Base-by-base conservation (phyloP, 2,888 invertebrate species). In the Pachycephus smyrnensis region DNA sequence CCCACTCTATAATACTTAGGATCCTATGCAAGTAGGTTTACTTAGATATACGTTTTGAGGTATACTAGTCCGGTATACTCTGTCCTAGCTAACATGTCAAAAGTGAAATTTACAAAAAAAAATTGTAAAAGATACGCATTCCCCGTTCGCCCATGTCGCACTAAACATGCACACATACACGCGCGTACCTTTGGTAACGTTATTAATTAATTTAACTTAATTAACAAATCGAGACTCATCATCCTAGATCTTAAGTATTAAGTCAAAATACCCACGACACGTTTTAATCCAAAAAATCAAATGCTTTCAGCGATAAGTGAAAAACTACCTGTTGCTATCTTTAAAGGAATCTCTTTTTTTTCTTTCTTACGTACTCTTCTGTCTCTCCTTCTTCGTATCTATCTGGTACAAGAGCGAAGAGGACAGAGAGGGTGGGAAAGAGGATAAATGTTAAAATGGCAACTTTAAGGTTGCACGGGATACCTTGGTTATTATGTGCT, bases 1-100 rank as follows among this genome's bases (percentile, higher is more conserved):
- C 68, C 76, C 77, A 71, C 84, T 79, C 78, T 78, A 77, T 80
- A 69, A n/a, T 71, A 69, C 23, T 23, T 78, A 78, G 76, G 15
- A 40, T 40, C 11, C 68, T 78, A 77, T 79, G 75, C 80, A 73
- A 82, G n/a, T 78, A 68, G 78, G n/a, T 77, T 77, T 77, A 80
- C 77, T 77, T 77, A 75, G 32, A 77, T 77, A 79, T 80, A 76
- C 75, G 77, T 76, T 77, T 82, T 86, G 84, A 76, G 86, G 88
- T 89, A 89, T 87, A 88, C 90, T 90, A 90, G 90, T 89, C 90
- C 87, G 89, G 89, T 90, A 89, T 89, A 90, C 89, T 86, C 89
- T 88, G 85, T 89, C 89, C 88, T 89, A 88, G 84, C 83, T 85
- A 77, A 81, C 80, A 83, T 78, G 40, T 40, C 40, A 40, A 40